A percentile compares a stretch with the other conserved stretches of the same genome.
Evolutionary conservation across 2,888 invertebrate genomes (phyloP).

Genomic region (Polia nebulosa): DNA sequence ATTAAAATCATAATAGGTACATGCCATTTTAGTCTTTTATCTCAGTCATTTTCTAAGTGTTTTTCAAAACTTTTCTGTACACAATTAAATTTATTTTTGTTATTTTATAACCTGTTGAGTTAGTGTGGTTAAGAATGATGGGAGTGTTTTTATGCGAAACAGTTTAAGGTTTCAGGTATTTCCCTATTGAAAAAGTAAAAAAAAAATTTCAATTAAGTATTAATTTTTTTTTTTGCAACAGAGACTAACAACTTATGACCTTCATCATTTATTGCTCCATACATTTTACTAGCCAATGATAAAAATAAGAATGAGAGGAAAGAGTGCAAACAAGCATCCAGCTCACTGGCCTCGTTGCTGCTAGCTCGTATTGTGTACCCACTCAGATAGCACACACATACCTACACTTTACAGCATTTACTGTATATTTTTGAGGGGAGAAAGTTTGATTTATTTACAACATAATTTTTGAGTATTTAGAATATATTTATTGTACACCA

Average conservation of each 20-base stretch:
- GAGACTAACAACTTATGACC: not conserved
- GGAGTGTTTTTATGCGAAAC: too few species aligned
- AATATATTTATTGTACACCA: not conserved
- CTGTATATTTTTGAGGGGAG: not conserved
- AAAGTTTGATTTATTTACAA: not conserved
- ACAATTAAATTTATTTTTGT: too few species aligned
- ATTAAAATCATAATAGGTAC: too few species aligned
- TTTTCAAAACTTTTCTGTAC: too few species aligned
- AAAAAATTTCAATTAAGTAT: too few species aligned
- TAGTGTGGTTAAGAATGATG: too few species aligned
- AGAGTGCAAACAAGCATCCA: conserved; percentile 37
- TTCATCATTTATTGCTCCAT: conserved; percentile 4
- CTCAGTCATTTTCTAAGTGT: too few species aligned
- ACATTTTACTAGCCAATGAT: not conserved
- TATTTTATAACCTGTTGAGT: too few species aligned
- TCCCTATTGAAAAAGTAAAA: not conserved
- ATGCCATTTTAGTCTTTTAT: too few species aligned
- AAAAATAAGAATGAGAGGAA: not conserved
- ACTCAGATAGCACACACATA: conserved; percentile 18
- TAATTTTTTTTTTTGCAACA: not conserved
- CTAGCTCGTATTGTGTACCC: conserved; percentile 28
- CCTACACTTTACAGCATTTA: not conserved
- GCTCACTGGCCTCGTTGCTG: conserved; percentile 11
- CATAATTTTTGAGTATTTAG: not conserved
- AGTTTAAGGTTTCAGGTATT: not conserved